A percentile compares a stretch with the other conserved stretches of the same genome.
Evolutionary conservation across 2,797 vertebrate genomes (phyloP).

Genomic region (Phalloptychus januarius): DNA sequence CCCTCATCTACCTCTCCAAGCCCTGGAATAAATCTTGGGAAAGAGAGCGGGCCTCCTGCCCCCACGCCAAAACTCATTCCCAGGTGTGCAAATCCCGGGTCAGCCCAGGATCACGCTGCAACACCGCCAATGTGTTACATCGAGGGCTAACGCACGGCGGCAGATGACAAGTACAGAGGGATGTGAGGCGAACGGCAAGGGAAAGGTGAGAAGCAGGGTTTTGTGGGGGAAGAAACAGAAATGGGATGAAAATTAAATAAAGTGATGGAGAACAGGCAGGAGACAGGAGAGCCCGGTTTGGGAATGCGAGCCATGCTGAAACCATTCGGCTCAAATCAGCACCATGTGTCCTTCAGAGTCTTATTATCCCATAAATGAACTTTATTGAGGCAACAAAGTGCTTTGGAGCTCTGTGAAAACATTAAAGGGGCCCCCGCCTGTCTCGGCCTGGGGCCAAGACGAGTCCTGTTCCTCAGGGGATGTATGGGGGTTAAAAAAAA

Average conservation of each 20-base stretch:
- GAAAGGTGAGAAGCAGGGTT: slow-evolving; percentile 63
- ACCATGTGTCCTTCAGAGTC: slow-evolving; percentile 84
- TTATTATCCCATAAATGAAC: slow-evolving; percentile 86
- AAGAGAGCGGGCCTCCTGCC: slow-evolving; percentile 82
- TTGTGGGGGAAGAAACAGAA: slow-evolving; percentile 52
- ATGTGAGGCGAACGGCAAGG: slow-evolving; percentile 33
- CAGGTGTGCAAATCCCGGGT: slow-evolving; percentile 79
- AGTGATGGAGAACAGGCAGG: slow-evolving; percentile 34
- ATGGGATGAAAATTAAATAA: slow-evolving; percentile 49
- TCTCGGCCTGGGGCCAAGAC: slow-evolving; percentile 65
- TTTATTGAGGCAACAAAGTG: slow-evolving; percentile 86
- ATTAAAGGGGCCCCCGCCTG: slow-evolving; percentile 71
- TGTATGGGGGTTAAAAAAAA: slow-evolving; percentile 51
- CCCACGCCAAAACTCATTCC: slow-evolving; percentile 62
- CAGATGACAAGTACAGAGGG: slow-evolving; percentile 28
- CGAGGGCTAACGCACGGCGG: slow-evolving; percentile 59
- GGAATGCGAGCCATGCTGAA: slow-evolving; percentile 80
- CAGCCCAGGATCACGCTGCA: slow-evolving; percentile 71
- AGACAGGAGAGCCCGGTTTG: slow-evolving; percentile 40
- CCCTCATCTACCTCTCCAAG: slow-evolving; percentile 55
- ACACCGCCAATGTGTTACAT: slow-evolving; percentile 48
- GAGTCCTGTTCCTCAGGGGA: slow-evolving; percentile 62
- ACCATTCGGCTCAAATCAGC: slow-evolving; percentile 83
- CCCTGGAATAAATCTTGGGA: slow-evolving; percentile 80
- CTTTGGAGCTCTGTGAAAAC: slow-evolving; percentile 79